Percentiles rank a stretch among this genome's conserved stretches.
Evolutionary conservation across 2,888 invertebrate species (phyloP).

Genomic region (Perdita meconis): DNA sequence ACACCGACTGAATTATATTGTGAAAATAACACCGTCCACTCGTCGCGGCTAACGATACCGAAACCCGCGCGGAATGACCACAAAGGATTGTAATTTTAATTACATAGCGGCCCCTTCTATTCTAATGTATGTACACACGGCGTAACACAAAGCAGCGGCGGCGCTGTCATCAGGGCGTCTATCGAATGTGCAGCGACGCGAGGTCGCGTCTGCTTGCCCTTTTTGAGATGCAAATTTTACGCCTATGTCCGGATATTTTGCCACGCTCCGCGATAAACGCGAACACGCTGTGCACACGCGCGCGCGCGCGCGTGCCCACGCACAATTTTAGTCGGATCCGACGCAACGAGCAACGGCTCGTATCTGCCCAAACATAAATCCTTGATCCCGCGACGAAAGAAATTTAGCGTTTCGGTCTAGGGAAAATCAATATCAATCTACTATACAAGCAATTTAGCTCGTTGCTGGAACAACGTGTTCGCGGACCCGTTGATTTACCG

Average conservation of each 20-base stretch:
- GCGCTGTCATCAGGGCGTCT: constrained; percentile 66
- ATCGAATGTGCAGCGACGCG: constrained; percentile 68
- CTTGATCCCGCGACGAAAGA: constrained; percentile 27
- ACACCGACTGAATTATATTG: constrained; percentile 48
- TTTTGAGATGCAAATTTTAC: constrained; percentile 72
- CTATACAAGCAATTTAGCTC: constrained; percentile 25
- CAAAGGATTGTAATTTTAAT: constrained; percentile 61
- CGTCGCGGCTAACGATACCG: constrained; percentile 39
- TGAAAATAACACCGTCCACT: constrained; percentile 35
- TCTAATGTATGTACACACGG: constrained; percentile 20
- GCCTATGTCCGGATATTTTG: constrained; percentile 62
- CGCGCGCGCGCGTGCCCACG: constrained; percentile 19
- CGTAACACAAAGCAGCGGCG: constrained; percentile 51
- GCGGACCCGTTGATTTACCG: constrained; percentile 30
- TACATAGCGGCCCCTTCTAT: constrained; percentile 24
- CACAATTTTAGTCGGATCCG: constrained; percentile 5
- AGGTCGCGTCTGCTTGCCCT: constrained; percentile 41
- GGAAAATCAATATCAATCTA: constrained; percentile 37
- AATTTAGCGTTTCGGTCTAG: constrained; percentile 22
- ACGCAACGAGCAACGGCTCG: background rate
- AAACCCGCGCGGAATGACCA: constrained; percentile 28
- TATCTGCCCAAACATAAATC: constrained; percentile 48
- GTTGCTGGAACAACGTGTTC: background rate
- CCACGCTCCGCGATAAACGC: constrained; percentile 65
- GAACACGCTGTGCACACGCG: constrained; percentile 14